Conservation (phyloP, 1,140 invertebrate species). For the Plutomurus gul region DNA sequence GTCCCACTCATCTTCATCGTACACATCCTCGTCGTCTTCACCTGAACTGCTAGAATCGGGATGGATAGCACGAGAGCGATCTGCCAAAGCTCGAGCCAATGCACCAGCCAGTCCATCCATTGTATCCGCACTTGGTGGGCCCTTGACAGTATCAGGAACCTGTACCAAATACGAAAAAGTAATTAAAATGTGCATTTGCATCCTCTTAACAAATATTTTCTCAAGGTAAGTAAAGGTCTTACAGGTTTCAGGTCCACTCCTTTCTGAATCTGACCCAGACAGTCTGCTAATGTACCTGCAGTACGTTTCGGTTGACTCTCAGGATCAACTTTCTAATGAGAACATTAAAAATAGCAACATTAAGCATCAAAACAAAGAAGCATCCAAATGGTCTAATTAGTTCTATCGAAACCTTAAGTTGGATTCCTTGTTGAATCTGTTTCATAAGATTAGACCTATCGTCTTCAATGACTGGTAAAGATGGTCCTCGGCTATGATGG, state of each 20-base stretch:
- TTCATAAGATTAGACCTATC: slow-evolving; percentile 73
- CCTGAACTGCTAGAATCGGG: slow-evolving; percentile 63
- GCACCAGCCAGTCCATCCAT: slow-evolving; percentile 72
- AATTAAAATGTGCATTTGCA: no score
- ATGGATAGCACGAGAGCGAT: slow-evolving; percentile 72
- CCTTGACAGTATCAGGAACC: slow-evolving; percentile 37
- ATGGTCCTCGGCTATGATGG: not conserved
- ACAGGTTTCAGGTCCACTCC: slow-evolving; percentile 76
- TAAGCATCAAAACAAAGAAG: not conserved
- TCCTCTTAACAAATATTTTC: no score
- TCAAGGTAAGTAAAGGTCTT: slow-evolving; percentile 50
- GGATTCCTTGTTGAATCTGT: slow-evolving; percentile 72
- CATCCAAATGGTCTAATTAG: not conserved
- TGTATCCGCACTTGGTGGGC: slow-evolving; percentile 25
- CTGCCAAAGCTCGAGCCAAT: slow-evolving; percentile 74
- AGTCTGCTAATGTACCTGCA: slow-evolving; percentile 65
- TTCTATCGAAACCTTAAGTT: slow-evolving; percentile 63
- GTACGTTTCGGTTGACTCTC: slow-evolving; percentile 32
- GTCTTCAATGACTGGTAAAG: slow-evolving; percentile 57
- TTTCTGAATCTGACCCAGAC: slow-evolving; percentile 77
- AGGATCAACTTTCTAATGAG: slow-evolving; percentile 56
- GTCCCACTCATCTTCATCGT: slow-evolving; percentile 73
- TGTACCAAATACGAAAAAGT: not conserved
- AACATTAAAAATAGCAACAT: not conserved
- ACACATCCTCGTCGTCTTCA: slow-evolving; percentile 61